A percentile compares a stretch with the other conserved stretches of the same genome.
Conservation (phyloP, 1,140 invertebrate genomes). For the Pogonus chalceus region DNA sequence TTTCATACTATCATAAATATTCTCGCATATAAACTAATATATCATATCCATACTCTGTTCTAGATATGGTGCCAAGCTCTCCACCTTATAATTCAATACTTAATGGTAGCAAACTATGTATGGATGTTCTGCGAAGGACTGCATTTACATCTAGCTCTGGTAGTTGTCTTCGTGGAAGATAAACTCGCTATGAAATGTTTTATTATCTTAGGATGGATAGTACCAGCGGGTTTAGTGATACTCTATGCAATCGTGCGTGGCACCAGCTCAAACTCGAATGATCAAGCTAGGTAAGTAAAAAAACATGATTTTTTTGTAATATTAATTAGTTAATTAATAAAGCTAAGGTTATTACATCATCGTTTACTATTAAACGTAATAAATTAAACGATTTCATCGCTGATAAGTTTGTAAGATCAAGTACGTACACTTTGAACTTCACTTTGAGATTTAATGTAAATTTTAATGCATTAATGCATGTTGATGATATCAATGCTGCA, state of each 20-base stretch:
- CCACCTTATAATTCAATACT: constrained; percentile 73
- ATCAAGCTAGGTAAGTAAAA: too few species aligned
- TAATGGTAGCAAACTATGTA: constrained; percentile 79
- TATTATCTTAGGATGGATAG: constrained; percentile 68
- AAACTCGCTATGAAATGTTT: constrained; percentile 59
- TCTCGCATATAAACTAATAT: background rate
- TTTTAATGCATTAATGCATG: too few species aligned
- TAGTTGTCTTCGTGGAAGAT: constrained; percentile 50
- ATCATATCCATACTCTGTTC: background rate
- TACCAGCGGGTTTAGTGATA: constrained; percentile 50
- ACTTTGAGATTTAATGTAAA: too few species aligned
- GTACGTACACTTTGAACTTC: too few species aligned
- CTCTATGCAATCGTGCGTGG: constrained; percentile 49
- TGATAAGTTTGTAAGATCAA: too few species aligned
- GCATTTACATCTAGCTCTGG: constrained; percentile 77
- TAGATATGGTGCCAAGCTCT: constrained; percentile 70
- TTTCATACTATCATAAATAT: background rate
- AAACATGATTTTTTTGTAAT: background rate
- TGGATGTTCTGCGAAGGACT: constrained; percentile 90
- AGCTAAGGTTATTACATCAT: background rate
- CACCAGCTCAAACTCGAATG: too few species aligned
- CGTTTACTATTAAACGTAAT: background rate
- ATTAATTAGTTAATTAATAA: background rate
- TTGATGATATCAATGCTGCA: too few species aligned
- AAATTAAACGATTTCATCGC: too few species aligned